Base-by-base conservation (phyloP, 2,888 invertebrate species). In the Epiblema foenella region DNA sequence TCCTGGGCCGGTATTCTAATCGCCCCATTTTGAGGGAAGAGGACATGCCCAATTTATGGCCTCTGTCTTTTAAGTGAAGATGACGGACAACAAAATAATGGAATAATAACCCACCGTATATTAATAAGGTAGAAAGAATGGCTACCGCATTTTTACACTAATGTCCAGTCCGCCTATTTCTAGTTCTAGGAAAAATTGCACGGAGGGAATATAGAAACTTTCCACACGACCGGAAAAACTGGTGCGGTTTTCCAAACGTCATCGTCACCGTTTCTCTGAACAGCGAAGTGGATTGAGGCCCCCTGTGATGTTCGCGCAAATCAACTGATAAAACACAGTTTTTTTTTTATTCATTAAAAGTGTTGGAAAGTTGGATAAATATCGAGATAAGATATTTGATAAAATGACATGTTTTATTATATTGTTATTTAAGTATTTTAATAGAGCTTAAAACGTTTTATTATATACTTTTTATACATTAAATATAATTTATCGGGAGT, bases 181-280 rank as follows among this genome's bases (percentile, higher is more conserved):
- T 52, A 15, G 18, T 63, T 63, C 51, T 52, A 15, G 18, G 37
- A 33, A 64, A 20, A 56, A 20, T 18, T 46, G 63, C 63, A 46
- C 24, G 12, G 42, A 65, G n/a, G n/a, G 49, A 46, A 46, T 46
- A 20, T 49, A 33, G 9, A 67, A 67, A 58, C 59, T 67, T 59
- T 67, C 67, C 67, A 39, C n/a, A 17, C 17, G 5, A 52, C 58
- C 58, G 67, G 67, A 67, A 59, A 67, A 67, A 52, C 51, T 51
- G 58, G 67, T 51, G 51, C 39, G 51, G 67, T 59, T 67, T 67
- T 59, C 58, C 58, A 51, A 17, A 59, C 67, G 59, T 59, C 67
- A 58, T 37, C 37, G 67, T 20, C 67, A 58, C 49, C 37, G 67
- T 20, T 59, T 59, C 59, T 54, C 33, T 58, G 67, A 59, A 67